Percentiles rank a stretch among this genome's conserved stretches.
Evolutionary conservation across 2,797 vertebrate species (phyloP).

Genomic region (Hylomyscus alleni): DNA sequence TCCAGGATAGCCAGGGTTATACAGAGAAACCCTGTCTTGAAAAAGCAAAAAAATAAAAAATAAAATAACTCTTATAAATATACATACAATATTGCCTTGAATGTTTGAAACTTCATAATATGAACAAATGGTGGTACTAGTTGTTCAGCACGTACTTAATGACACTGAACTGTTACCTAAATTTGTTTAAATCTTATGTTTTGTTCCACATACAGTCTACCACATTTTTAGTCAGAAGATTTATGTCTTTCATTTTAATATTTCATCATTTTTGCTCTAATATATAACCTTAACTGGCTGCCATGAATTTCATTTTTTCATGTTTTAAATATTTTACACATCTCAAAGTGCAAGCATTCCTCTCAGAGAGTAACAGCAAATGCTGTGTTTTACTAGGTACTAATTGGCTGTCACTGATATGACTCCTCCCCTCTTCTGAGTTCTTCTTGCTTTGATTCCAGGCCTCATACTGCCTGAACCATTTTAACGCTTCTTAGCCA

Average conservation of each 20-base stretch:
- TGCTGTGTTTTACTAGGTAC: slow-evolving; percentile 84
- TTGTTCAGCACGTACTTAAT: background rate
- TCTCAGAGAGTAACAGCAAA: slow-evolving; percentile 85
- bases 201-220: background rate
- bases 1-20: no score
- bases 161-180: slow-evolving; percentile 7
- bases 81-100: background rate
- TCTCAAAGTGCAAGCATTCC: slow-evolving; percentile 89
- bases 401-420: slow-evolving; percentile 85
- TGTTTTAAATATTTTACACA: slow-evolving; percentile 90
- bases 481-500: slow-evolving; percentile 61
- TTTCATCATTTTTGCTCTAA: slow-evolving; percentile 91
- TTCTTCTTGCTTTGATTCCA: slow-evolving; percentile 48
- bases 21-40: no score
- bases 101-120: slow-evolving; percentile 53
- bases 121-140: background rate
- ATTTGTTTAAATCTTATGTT: slow-evolving; percentile 34
- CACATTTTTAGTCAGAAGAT: slow-evolving; percentile 86
- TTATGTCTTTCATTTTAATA: slow-evolving; percentile 91
- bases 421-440: slow-evolving; percentile 73
- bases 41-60: no score
- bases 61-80: background rate
- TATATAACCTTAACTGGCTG: slow-evolving; percentile 90
- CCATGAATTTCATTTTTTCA: slow-evolving; percentile 90
- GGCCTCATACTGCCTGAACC: slow-evolving; percentile 49